Evolutionary conservation across 1,140 invertebrate species (phyloP).

Genomic region (Macrobrachium rosenbergii): DNA sequence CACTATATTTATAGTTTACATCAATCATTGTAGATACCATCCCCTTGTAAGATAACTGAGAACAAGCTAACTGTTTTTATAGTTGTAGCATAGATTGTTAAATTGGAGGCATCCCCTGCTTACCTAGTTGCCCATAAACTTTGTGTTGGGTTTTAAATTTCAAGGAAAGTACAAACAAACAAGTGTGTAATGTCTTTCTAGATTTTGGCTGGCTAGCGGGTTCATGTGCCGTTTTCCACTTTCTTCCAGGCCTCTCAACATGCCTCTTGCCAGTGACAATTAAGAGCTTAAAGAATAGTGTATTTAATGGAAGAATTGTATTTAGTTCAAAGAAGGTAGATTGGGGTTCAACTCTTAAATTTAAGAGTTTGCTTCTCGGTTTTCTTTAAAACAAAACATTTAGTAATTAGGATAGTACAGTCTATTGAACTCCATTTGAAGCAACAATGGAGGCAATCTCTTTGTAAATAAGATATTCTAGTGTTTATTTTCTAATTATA

Average conservation of each 20-base stretch:
- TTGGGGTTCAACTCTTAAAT: background rate
- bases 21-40: conserved; percentile 55
- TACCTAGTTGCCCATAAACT: conserved; percentile 1
- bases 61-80: conserved; percentile 32
- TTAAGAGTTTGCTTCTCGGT: conserved; percentile 24
- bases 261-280: conserved; percentile 40
- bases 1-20: conserved; percentile 5
- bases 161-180: conserved; percentile 25
- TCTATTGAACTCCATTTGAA: too few species aligned
- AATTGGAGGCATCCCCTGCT: conserved; percentile 7
- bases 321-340: too few species aligned
- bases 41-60: conserved; percentile 32
- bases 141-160: conserved; percentile 3
- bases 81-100: background rate
- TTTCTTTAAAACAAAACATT: conserved; percentile 3
- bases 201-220: conserved; percentile 20
- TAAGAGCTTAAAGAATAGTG: background rate
- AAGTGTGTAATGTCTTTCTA: conserved; percentile 27
- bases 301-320: too few species aligned
- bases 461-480: conserved; percentile 4
- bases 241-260: conserved; percentile 53
- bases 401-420: too few species aligned
- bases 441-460: background rate
- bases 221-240: conserved; percentile 32
- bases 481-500: conserved; percentile 15